Evolutionary conservation across 2,888 invertebrate genomes (phyloP).

Genomic region (Chouioia cunea): DNA sequence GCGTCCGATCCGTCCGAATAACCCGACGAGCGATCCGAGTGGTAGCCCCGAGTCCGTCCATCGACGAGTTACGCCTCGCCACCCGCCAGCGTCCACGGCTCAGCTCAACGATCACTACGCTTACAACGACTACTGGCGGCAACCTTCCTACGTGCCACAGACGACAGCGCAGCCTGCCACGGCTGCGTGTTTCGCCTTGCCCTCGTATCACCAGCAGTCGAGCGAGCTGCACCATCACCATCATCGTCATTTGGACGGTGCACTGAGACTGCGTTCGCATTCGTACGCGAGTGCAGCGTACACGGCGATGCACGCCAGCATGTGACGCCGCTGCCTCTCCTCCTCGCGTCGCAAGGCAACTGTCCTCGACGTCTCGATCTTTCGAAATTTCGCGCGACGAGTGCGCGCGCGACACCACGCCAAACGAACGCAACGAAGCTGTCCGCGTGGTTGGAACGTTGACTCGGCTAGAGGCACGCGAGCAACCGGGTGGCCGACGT

Average conservation of each 20-base stretch:
- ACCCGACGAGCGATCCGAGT: slow-evolving; percentile 50
- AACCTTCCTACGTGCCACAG: slow-evolving; percentile 59
- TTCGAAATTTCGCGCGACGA: no score
- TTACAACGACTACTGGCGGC: slow-evolving; percentile 64
- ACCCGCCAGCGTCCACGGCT: slow-evolving; percentile 59
- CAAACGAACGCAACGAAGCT: no score
- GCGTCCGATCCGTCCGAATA: slow-evolving; percentile 66
- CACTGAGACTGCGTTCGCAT: slow-evolving; percentile 62
- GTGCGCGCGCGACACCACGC: no score
- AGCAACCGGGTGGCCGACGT: no score
- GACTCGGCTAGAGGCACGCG: no score
- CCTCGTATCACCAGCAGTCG: slow-evolving; percentile 51
- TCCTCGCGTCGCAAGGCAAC: no score
- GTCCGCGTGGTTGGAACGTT: no score
- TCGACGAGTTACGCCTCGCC: slow-evolving; percentile 42
- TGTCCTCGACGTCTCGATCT: no score
- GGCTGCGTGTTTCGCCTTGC: slow-evolving; percentile 56
- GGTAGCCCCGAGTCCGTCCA: slow-evolving; percentile 41
- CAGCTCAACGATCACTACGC: slow-evolving; percentile 57
- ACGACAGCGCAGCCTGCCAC: slow-evolving; percentile 61
- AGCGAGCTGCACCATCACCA: slow-evolving; percentile 57
- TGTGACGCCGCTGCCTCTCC: slow-evolving; percentile 54
- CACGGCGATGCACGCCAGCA: slow-evolving; percentile 66
- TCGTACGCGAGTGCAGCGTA: slow-evolving; percentile 57
- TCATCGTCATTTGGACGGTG: slow-evolving; percentile 44